Evolutionary conservation across 2,797 vertebrate species (phyloP).

Genomic region (Sus cebifrons): DNA sequence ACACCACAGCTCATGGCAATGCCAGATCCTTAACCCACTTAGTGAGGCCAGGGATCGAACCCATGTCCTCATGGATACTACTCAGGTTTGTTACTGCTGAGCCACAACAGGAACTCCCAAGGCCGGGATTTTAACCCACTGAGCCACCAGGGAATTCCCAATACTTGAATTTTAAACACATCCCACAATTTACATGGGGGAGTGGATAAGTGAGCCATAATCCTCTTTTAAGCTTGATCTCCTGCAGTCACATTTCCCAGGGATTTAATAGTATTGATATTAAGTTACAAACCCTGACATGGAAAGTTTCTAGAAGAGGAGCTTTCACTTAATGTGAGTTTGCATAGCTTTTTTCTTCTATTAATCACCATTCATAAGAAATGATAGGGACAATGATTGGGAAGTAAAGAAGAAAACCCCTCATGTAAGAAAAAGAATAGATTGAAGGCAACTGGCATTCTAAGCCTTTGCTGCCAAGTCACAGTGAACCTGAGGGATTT

Average conservation of each 20-base stretch:
- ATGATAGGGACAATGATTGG: not conserved
- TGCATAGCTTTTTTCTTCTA: not conserved
- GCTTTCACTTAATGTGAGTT: not conserved
- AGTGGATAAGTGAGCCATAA: not conserved
- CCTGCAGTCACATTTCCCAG: not conserved
- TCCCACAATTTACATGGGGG: not conserved
- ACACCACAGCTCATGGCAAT: no score
- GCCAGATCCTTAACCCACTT: no score
- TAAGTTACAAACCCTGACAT: not conserved
- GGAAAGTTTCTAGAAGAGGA: not conserved
- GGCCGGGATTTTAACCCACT: not conserved
- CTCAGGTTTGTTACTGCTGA: no score
- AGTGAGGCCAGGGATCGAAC: fast-evolving
- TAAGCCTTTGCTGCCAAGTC: not conserved
- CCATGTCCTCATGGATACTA: no score
- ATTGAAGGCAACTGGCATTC: not conserved
- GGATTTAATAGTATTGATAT: not conserved
- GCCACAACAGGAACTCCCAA: no score
- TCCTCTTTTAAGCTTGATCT: not conserved
- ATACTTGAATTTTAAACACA: conserved; percentile 37
- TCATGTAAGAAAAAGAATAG: not conserved
- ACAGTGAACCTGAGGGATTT: not conserved
- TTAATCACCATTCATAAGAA: conserved; percentile 1
- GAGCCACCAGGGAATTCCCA: not conserved
- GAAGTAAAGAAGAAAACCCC: not conserved